Base-by-base conservation (phyloP, 2,113 vertebrate genomes). In the Anas platyrhynchos region DNA sequence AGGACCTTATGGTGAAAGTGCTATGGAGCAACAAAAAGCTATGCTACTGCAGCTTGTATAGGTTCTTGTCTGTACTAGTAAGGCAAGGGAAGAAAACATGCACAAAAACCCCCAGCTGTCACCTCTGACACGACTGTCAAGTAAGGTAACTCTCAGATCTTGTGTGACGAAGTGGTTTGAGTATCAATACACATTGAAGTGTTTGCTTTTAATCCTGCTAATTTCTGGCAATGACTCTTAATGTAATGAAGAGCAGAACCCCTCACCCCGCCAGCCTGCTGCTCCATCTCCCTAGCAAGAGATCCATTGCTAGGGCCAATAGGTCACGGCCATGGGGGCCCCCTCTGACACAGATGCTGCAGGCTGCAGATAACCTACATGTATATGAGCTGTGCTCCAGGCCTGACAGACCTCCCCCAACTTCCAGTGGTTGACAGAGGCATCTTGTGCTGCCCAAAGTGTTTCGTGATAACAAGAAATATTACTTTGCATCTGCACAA, bases 261-360 rank as follows among this genome's bases (percentile, higher is more conserved):
- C 9, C 31, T 50, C 1, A 1, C 9, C 6, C n/a, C 1, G 0
- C 3, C 1, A 69, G 22, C 36, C 61, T 1, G 1, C 21, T 6
- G 4, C 23, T 71, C 36, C 16, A 8, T 14, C n/a, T 67, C 52
- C 36, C 46, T 2, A 34, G n/a, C 2, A 2, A 52, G 41, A 61
- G 52, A 86, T 66, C 50, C 32, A 4, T 1, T 14, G 26, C 26
- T 29, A 16, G 26, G 14, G 52, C 32, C 11, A 1, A 1, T 31
- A 31, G 43, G 38, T 63, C 18, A 41, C 7, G 0, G 3, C 4
- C 5, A 20, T 0, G 1, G 11, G 34, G 17, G 27, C 3, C 1
- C 2, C 10, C 31, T 2, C 36, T 13, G 41, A 41, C 66, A 9
- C 14, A 2, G 55, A 6, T 43, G 62, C 82, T 82, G 56, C 34